Evolutionary conservation across 2,888 invertebrate species (phyloP), one percentile per base, ranked within the genome.

Genomic region (Melipona beecheii): DNA sequence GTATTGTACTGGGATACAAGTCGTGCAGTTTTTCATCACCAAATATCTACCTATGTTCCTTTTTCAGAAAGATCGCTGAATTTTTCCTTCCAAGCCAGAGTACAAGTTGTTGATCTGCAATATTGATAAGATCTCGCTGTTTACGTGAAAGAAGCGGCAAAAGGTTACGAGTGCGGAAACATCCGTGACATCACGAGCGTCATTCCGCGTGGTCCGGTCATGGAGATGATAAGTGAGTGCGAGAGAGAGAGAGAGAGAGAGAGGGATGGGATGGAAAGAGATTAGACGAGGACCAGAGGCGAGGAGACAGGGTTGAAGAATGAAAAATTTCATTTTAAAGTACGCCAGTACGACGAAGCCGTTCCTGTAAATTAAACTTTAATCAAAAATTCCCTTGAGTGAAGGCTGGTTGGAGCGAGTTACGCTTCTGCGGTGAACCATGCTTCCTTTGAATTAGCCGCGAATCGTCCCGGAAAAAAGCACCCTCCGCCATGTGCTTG

Each of bases 321-420:
- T 84, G 85, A 88, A 78, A 88, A 88, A 88, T 88, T 83, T 85
- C 88, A 83, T 88, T 88, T 88, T 87, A 88, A 88, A 87, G 74
- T 81, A 78, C 81, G 58, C 83, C 75, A 74, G 83, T 36, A 36
- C 36, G 77, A 77, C 75, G 78, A 58, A 78, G 79, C 78, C 78
- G 74, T 82, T 80, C 82, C 82, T 79, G 88, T 83, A 87, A 88
- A 88, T 88, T 88, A 88, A 88, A 88, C 81, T 88, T 88, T 88
- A 88, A 88, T 88, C 87, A 87, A 88, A 88, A 88, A 88, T 87
- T 88, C 82, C 81, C 82, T 80, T 56, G 76, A 81, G 79, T 36
- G 79, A 87, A 80, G 79, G 76, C 68, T 74, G 64, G 70, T 70
- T 54, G 64, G 68, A 66, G 66, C 78, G 62, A 65, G 86, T 86